A percentile compares a stretch with the other conserved stretches of the same genome.
These are phyloP conservation scores for Catharus minimus DNA, from an alignment of 2,113 vertebrate species.

Conservation along the genomic window DNA sequence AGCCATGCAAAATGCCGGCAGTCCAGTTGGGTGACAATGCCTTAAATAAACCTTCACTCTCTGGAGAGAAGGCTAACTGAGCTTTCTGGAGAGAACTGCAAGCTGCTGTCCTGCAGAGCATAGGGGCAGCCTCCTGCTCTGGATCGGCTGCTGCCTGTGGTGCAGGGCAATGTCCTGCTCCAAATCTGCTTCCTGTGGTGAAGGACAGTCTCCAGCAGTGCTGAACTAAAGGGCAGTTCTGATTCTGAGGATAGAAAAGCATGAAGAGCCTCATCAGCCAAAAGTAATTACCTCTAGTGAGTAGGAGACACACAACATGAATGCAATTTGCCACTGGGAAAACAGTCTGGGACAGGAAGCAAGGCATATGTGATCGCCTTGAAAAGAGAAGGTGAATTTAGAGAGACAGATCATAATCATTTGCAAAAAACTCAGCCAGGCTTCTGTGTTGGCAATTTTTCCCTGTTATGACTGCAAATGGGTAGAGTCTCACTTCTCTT, in stretches of 20 bases:
- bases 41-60: background rate
- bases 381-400: background rate
- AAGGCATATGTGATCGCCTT: background rate
- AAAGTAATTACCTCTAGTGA: slow-evolving; percentile 16
- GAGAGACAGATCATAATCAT: background rate
- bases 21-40: background rate
- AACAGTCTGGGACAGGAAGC: background rate
- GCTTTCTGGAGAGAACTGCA: background rate
- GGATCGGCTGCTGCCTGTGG: background rate
- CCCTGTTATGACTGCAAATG: background rate
- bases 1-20: background rate
- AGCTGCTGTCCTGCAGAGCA: background rate
- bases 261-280: background rate
- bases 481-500: background rate
- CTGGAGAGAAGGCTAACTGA: background rate
- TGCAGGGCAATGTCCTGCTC: background rate
- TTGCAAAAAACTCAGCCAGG: background rate
- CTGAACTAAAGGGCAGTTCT: background rate
- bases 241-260: background rate
- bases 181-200: background rate
- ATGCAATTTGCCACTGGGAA: slow-evolving; percentile 6
- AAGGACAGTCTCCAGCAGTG: background rate
- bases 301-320: background rate
- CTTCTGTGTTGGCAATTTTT: background rate
- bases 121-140: background rate